Evolutionary conservation across 2,797 vertebrate genomes (phyloP).

Genomic region (Malacoctenus gilli): DNA sequence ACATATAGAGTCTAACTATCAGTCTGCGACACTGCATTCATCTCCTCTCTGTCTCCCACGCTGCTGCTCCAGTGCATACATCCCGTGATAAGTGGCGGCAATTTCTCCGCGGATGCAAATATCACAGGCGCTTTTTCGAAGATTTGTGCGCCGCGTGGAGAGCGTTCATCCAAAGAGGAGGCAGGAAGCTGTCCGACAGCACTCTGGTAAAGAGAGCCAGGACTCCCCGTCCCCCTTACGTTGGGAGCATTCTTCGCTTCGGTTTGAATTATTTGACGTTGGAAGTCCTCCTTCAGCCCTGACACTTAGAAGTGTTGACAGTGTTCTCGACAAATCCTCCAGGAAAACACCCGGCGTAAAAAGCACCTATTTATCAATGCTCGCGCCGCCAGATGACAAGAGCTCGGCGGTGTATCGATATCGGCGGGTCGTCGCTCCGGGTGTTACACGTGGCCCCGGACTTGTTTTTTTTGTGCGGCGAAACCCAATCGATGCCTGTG

Average conservation of each 20-base stretch:
- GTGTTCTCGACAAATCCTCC: no score
- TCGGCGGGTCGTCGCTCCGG: constrained; percentile 16
- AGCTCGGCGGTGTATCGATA: constrained; percentile 35
- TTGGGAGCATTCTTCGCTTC: no score
- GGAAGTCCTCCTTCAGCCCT: no score
- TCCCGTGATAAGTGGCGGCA: constrained; percentile 60
- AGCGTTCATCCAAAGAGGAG: neutral
- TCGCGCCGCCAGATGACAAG: constrained; percentile 4
- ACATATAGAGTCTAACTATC: constrained; percentile 66
- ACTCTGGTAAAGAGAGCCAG: no score
- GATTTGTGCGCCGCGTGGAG: neutral
- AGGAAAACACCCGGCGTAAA: constrained; percentile 18
- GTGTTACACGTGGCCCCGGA: neutral
- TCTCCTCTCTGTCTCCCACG: constrained; percentile 57
- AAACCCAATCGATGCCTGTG: constrained; percentile 33
- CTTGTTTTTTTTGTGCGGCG: constrained; percentile 29
- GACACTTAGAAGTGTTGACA: no score
- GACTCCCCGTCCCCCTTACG: no score
- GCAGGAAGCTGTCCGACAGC: neutral
- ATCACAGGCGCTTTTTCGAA: constrained; percentile 19
- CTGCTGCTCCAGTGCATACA: constrained; percentile 44
- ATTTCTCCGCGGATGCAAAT: constrained; percentile 39
- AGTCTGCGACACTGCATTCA: constrained; percentile 64
- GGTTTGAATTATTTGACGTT: no score
- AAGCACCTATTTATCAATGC: constrained; percentile 10